Conservation (phyloP, 2,888 invertebrate species). For the Dicycla oo region DNA sequence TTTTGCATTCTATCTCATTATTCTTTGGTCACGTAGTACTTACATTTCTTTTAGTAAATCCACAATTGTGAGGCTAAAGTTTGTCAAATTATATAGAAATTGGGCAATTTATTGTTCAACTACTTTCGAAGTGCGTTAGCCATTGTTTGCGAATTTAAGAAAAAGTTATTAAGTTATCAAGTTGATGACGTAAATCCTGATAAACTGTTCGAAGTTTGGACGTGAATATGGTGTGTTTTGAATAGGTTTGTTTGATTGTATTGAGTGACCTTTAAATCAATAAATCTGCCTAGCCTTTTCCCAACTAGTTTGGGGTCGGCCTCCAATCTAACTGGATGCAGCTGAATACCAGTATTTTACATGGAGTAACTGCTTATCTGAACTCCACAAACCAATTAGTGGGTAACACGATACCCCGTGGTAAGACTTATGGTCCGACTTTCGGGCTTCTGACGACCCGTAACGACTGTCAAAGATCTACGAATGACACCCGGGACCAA, state of each 20-base stretch:
- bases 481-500: too few relatives aligned
- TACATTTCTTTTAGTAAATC: constrained; percentile 47
- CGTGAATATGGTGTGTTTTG: constrained; percentile 32
- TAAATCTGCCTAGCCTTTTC: too few relatives aligned
- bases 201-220: constrained; percentile 28
- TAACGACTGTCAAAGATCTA: too few relatives aligned
- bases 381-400: too few relatives aligned
- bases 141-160: constrained; percentile 53
- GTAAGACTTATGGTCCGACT: too few relatives aligned
- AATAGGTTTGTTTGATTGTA: constrained; percentile 15
- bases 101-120: constrained; percentile 57
- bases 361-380: too few relatives aligned
- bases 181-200: constrained; percentile 36
- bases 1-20: constrained; percentile 32
- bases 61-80: constrained; percentile 38
- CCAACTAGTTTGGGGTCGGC: too few relatives aligned
- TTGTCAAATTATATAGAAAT: constrained; percentile 49
- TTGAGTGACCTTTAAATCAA: background rate
- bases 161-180: constrained; percentile 51
- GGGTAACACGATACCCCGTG: too few relatives aligned
- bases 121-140: constrained; percentile 45
- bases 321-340: too few relatives aligned
- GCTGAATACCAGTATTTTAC: too few relatives aligned
- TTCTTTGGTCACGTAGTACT: constrained; percentile 36
- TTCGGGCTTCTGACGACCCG: too few relatives aligned